A percentile compares a stretch with the other conserved stretches of the same genome.
phyloP scores from a whole-genome alignment of 2,888 invertebrate genomes.

The Piscicola geometra region DNA sequence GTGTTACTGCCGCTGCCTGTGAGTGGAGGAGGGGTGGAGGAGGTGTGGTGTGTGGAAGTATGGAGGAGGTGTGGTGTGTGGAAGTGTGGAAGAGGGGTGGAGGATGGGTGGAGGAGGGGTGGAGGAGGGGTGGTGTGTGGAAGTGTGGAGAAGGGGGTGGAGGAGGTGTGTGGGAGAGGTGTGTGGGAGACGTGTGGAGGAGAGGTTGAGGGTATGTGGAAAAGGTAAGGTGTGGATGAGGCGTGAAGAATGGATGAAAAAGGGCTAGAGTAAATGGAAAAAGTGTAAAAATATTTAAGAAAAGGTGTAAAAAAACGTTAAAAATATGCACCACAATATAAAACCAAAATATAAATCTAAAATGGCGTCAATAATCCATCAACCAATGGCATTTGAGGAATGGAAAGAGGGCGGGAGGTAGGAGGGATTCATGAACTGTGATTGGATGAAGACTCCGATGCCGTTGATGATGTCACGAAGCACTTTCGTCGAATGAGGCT shows the following conservation, averaged over 20 bases:
- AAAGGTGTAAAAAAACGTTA: too few species aligned
- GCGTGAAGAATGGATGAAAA: too few species aligned
- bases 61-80: neutral
- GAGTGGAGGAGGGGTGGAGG: neutral
- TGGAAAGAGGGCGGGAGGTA: neutral
- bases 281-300: too few species aligned
- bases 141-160: neutral
- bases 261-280: too few species aligned
- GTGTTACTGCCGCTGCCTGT: neutral
- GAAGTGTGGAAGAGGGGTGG: neutral
- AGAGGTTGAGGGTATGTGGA: neutral
- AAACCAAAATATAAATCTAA: too few species aligned
- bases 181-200: too few species aligned
- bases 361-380: too few species aligned
- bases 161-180: neutral
- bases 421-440: slow-evolving; percentile 61
- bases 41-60: slow-evolving; percentile 9
- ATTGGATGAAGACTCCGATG: slow-evolving; percentile 82
- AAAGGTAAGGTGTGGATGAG: too few species aligned
- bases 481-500: slow-evolving; percentile 64
- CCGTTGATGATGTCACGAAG: slow-evolving; percentile 79
- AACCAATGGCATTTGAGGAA: slow-evolving; percentile 30
- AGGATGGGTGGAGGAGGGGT: neutral
- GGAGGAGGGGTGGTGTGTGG: neutral
- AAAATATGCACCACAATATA: too few species aligned